phyloP scores from a whole-genome alignment of 2,888 invertebrate species.

The Adelognathus sp. region DNA sequence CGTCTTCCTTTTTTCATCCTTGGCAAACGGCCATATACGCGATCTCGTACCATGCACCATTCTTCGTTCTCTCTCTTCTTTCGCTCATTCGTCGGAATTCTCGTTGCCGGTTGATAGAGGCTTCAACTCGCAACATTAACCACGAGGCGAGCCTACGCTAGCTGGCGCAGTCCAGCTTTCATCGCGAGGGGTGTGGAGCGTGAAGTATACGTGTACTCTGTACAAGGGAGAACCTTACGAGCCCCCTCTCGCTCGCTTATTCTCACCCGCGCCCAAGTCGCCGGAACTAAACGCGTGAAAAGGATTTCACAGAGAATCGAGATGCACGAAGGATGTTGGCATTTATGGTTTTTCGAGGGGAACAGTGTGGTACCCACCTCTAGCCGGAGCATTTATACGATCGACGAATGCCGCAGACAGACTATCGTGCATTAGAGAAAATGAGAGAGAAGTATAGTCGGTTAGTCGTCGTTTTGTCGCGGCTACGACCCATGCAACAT shows the following conservation, averaged over 20 bases:
- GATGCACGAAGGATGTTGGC: slow-evolving; percentile 70
- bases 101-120: background rate
- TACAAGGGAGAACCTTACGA: slow-evolving; percentile 27
- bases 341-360: slow-evolving; percentile 63
- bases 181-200: slow-evolving; percentile 41
- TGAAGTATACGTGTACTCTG: slow-evolving; percentile 46
- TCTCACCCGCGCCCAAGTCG: slow-evolving; percentile 42
- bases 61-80: background rate
- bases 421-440: slow-evolving; percentile 22
- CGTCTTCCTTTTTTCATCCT: background rate
- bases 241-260: background rate
- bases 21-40: slow-evolving; percentile 13
- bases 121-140: slow-evolving; percentile 14
- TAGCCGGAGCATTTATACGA: background rate
- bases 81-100: background rate
- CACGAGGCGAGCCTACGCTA: background rate
- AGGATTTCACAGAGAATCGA: slow-evolving; percentile 77
- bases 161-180: slow-evolving; percentile 31
- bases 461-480: slow-evolving; percentile 49
- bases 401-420: background rate
- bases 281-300: slow-evolving; percentile 76
- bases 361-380: background rate
- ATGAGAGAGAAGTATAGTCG: slow-evolving; percentile 14
- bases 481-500: slow-evolving; percentile 27
- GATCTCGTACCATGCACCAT: background rate